Percentiles rank a stretch among this genome's conserved stretches.
These are phyloP conservation scores for Pararge aegeria DNA, from an alignment of 1,140 invertebrate species.

Conservation along the genomic window DNA sequence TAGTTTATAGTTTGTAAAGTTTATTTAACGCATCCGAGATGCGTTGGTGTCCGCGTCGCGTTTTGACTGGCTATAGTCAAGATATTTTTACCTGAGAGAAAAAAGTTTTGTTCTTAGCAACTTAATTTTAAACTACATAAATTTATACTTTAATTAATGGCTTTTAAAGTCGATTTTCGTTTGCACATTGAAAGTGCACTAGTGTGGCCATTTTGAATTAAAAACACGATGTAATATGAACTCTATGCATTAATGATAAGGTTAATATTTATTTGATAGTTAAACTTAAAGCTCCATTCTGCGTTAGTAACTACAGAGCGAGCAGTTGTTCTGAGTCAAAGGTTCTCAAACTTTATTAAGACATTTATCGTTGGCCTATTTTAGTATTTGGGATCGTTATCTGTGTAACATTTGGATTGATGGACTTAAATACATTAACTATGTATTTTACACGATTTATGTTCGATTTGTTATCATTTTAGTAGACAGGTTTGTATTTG, in stretches of 20 bases:
- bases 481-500: neutral
- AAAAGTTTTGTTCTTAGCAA: constrained; percentile 59
- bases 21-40: constrained; percentile 27
- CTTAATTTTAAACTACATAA: constrained; percentile 30
- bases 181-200: constrained; percentile 29
- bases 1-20: constrained; percentile 27
- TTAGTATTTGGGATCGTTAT: constrained; percentile 15
- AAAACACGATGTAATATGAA: constrained; percentile 15
- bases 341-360: constrained; percentile 52
- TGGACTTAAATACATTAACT: neutral
- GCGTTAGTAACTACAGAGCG: constrained; percentile 53
- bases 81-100: constrained; percentile 77
- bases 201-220: constrained; percentile 30
- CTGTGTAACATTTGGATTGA: neutral
- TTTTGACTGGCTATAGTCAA: constrained; percentile 54
- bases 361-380: constrained; percentile 33
- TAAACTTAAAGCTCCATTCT: constrained; percentile 46
- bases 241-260: constrained; percentile 17
- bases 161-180: constrained; percentile 16
- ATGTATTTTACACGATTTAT: neutral
- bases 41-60: constrained; percentile 46
- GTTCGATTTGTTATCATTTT: neutral
- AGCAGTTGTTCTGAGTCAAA: constrained; percentile 62
- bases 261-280: constrained; percentile 22
- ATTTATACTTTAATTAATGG: constrained; percentile 2